phyloP scores from a whole-genome alignment of 2,113 vertebrate genomes.

The Eleginops maclovinus region DNA sequence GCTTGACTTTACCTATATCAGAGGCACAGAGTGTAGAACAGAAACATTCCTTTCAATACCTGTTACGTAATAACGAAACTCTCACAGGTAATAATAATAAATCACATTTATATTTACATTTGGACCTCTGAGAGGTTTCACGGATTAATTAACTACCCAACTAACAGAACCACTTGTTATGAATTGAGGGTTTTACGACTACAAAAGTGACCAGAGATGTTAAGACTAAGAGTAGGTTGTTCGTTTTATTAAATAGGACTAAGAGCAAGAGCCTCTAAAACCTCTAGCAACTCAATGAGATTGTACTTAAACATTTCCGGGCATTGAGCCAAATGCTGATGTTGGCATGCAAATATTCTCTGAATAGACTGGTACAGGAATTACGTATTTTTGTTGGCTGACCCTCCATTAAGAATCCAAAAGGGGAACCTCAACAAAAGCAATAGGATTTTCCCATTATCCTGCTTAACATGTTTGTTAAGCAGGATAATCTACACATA shows the following conservation, averaged over 20 bases:
- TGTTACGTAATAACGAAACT: not conserved
- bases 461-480: too few species aligned
- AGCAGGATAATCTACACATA: too few species aligned
- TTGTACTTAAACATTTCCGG: not conserved
- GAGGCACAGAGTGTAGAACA: not conserved
- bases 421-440: too few species aligned
- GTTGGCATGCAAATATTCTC: not conserved
- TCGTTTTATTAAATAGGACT: not conserved
- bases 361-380: not conserved
- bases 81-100: too few species aligned
- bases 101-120: too few species aligned
- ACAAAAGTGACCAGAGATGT: not conserved
- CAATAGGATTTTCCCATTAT: too few species aligned
- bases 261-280: not conserved
- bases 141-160: too few species aligned
- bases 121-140: not conserved
- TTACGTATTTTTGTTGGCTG: not conserved
- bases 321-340: not conserved
- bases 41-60: not conserved
- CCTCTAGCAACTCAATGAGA: not conserved
- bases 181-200: too few species aligned
- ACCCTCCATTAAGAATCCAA: too few species aligned
- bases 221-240: not conserved
- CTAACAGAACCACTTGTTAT: too few species aligned
- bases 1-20: not conserved